These are phyloP conservation scores for Sepioteuthis lessoniana DNA, from an alignment of 2,888 invertebrate genomes.

Conservation along the genomic window DNA sequence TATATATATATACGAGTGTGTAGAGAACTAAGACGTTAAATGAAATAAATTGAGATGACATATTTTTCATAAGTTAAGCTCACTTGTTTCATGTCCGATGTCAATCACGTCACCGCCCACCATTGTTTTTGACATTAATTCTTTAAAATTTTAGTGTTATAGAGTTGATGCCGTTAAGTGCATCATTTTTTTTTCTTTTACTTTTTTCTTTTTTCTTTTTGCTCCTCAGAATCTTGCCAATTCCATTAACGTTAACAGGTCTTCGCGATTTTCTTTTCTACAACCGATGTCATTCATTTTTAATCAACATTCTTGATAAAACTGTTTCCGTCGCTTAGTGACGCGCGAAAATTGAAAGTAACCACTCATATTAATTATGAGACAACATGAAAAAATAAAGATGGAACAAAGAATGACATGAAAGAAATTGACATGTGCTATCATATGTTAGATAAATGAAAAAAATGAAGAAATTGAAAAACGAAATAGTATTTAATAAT, in stretches of 20 bases:
- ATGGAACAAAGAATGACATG: not conserved
- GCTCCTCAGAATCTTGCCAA: not conserved
- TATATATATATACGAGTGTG: too few species aligned
- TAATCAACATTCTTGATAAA: not conserved
- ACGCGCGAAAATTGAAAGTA: not conserved
- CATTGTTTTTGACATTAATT: not conserved
- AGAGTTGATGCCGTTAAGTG: not conserved
- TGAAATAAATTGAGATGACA: not conserved
- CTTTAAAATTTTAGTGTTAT: not conserved
- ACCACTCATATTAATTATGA: not conserved
- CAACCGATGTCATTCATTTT: not conserved
- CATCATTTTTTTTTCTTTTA: not conserved
- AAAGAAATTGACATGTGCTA: not conserved
- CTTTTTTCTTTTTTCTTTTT: too few species aligned
- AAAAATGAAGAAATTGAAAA: too few species aligned
- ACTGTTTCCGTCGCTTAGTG: not conserved
- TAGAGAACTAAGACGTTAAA: too few species aligned
- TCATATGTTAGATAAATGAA: too few species aligned
- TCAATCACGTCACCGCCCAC: not conserved
- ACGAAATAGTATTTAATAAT: too few species aligned
- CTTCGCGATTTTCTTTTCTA: not conserved
- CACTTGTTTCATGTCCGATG: not conserved
- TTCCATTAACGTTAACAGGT: not conserved
- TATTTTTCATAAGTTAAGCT: not conserved
- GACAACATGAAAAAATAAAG: not conserved